phyloP scores from a whole-genome alignment of 1,140 invertebrate genomes.

The Doryteuthis pealeii region DNA sequence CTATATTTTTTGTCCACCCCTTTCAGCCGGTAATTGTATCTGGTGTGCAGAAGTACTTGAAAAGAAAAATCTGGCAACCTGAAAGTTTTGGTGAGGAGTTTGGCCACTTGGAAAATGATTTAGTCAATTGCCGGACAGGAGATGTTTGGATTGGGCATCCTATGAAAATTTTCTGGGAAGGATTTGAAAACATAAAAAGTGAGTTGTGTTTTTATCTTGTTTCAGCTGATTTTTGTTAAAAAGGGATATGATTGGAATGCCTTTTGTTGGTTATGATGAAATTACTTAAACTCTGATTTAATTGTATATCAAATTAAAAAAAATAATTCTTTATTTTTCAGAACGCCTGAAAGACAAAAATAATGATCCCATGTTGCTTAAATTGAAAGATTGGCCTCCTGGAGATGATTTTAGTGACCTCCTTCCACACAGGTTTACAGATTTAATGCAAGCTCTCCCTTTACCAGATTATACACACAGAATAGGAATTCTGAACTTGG shows the following conservation, averaged over 20 bases:
- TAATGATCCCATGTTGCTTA: constrained; percentile 83
- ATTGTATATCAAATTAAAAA: too few species aligned
- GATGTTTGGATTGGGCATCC: constrained; percentile 72
- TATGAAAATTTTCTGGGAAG: constrained; percentile 95
- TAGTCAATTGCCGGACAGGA: constrained; percentile 89
- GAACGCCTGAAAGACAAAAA: constrained; percentile 83
- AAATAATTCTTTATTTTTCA: constrained; percentile 35
- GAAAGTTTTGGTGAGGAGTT: constrained; percentile 88
- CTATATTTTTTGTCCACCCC: background rate
- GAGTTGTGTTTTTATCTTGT: constrained; percentile 28
- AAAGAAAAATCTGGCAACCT: constrained; percentile 82
- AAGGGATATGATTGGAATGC: too few species aligned
- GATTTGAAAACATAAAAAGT: constrained; percentile 82
- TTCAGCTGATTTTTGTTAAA: too few species aligned
- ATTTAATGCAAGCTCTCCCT: constrained; percentile 91
- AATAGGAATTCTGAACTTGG: constrained; percentile 85
- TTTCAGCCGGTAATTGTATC: constrained; percentile 91
- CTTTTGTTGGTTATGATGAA: too few species aligned
- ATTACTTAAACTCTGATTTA: too few species aligned
- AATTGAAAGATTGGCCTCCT: constrained; percentile 86
- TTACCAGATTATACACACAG: constrained; percentile 88
- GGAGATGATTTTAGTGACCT: constrained; percentile 93
- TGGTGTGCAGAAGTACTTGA: constrained; percentile 77
- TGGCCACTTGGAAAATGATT: constrained; percentile 86
- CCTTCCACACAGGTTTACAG: constrained; percentile 77